phyloP scores from a whole-genome alignment of 2,888 invertebrate genomes.

The Tinea semifulvella region DNA sequence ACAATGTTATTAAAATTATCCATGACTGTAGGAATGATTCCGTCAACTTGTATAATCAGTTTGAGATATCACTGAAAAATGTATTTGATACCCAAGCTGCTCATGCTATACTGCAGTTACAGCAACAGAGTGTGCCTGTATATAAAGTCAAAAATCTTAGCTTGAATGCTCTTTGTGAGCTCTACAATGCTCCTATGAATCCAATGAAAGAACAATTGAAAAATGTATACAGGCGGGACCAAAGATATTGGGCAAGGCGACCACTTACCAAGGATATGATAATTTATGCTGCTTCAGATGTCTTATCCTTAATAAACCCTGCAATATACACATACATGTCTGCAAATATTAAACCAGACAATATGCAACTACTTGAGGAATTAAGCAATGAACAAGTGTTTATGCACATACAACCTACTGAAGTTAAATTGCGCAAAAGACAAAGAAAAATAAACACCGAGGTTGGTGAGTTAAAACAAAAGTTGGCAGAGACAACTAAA shows the following conservation, averaged over 20 bases:
- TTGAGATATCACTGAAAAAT: slow-evolving; percentile 81
- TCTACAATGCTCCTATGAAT: slow-evolving; percentile 87
- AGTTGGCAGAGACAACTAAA: slow-evolving; percentile 82
- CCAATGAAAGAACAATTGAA: slow-evolving; percentile 91
- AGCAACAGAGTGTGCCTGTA: slow-evolving; percentile 89
- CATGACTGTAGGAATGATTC: slow-evolving; percentile 95
- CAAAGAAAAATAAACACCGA: slow-evolving; percentile 92
- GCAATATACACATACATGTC: slow-evolving; percentile 77
- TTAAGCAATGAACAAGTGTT: slow-evolving; percentile 88
- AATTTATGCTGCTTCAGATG: slow-evolving; percentile 89
- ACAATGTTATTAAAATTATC: slow-evolving; percentile 85
- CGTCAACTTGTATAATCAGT: slow-evolving; percentile 86
- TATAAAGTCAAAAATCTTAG: slow-evolving; percentile 95
- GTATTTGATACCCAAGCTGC: slow-evolving; percentile 95
- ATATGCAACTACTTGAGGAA: slow-evolving; percentile 78
- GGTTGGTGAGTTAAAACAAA: slow-evolving; percentile 84
- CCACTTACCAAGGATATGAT: slow-evolving; percentile 92
- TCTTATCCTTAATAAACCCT: slow-evolving; percentile 85
- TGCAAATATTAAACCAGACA: slow-evolving; percentile 76
- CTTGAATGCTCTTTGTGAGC: slow-evolving; percentile 89
- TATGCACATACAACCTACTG: slow-evolving; percentile 85
- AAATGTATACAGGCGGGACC: slow-evolving; percentile 85
- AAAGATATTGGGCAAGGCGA: slow-evolving; percentile 88
- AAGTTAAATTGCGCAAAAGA: slow-evolving; percentile 87
- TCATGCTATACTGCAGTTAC: slow-evolving; percentile 89